Base-by-base conservation (phyloP, 2,113 vertebrate species). In the Hassar affinis region DNA sequence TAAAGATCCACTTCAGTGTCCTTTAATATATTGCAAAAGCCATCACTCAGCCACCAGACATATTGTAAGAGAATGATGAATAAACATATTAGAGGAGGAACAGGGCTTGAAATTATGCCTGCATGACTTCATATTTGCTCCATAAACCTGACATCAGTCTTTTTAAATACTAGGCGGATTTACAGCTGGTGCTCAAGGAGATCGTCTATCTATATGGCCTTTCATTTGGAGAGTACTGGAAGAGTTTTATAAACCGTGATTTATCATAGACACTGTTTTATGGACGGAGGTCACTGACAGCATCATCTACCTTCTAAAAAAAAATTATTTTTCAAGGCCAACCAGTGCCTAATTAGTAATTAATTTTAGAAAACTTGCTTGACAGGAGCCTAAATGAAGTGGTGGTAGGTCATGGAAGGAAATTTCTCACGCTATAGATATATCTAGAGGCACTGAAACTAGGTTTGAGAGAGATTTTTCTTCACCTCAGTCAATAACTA, bases 61-160 rank as follows among this genome's bases (percentile, higher is more conserved):
- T 78, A 71, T 85, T 81, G 86, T 88, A 90, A 86, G 51, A 69
- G 62, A 88, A 85, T 88, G 85, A 91, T 89, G 88, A 91, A 91
- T 90, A 92, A 93, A 90, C 87, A 85, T 85, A 90, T 90, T 88
- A 90, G 84, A 54, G 61, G 82, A 88, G 88, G 88, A 71, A 80
- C 90, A 84, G 88, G 71, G 89, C 85, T 86, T 89, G 87, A 91
- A 88, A 91, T 93, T 52, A 90, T 89, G 88, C 88, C 87, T 59
- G 80, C 76, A 18, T 86, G 87, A 88, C 85, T 92, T 85, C 89
- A 90, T 90, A 92, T 90, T 90, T 66, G 42, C 79, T 83, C 79
- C 88, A 92, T 92, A 92, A 93, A 92, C 85, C 87, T 89, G 90
- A 93, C 89, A 91, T 78, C 83, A 89, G 84, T 82, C 88, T 77